Evolutionary conservation across 2,797 vertebrate genomes (phyloP), one percentile per base, ranked within the genome.

Genomic region (Hyperoplus immaculatus): DNA sequence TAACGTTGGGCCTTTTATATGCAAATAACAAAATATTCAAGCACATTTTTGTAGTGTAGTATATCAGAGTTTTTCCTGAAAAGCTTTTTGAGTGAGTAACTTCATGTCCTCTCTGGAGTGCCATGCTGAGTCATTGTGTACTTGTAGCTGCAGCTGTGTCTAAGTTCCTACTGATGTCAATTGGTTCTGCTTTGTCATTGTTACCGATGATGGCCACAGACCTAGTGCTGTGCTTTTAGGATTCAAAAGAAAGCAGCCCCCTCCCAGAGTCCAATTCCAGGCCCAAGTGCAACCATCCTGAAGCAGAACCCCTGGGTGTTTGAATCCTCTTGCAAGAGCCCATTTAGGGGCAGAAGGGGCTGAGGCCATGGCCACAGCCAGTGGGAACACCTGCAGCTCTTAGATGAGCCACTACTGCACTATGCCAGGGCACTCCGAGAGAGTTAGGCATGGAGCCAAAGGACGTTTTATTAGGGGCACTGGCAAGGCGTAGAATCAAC

Each of bases 111-210:
- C 86, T 82, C 67, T 64, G 62, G 63, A 87, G 72, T 82, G 68
- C 77, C 92, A 91, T 75, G 93, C 92, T 94, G 92, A 85, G 90
- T 89, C 86, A 93, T 93, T 94, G 92, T 94, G 80, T 60, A n/a
- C 51, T 21, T 29, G 74, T 82, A 70, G 75, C 80, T 84, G 88
- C 91, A 92, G 91, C 91, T 93, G 91, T 87, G 86, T 87, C 74
- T 29, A 68, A 78, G 75, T 84, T 75, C 83, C 74, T 69, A 67
- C 87, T 91, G 79, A 90, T 84, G 84, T 82, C 77, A 36, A 85
- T 89, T 86, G 61, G 84, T 87, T 93, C 92, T 88, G 91, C 92
- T 90, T 89, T 82, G 94, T 90, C 92, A 95, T 93, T 94, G 91
- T 95, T 91, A 87, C 77, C 77, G 82, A 87, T 78, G 86, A 84